Evolutionary conservation across 2,888 invertebrate species (phyloP).

Genomic region (Chalcosyrphus nemorum): DNA sequence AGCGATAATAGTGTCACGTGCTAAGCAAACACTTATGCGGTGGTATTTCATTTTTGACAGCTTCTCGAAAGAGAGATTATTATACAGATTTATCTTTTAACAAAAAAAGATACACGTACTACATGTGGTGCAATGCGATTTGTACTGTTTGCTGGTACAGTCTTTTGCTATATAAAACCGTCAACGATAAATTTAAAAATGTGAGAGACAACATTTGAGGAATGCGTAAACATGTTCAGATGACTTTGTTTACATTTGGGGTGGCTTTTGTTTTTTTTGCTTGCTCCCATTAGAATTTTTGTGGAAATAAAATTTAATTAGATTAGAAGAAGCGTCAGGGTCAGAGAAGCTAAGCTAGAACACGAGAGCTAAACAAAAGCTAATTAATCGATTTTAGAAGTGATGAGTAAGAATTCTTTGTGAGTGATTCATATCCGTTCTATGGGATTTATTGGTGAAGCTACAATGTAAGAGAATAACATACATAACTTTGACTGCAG

Average conservation of each 20-base stretch:
- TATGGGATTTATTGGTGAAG: too few relatives aligned
- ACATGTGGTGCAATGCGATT: slow-evolving; percentile 44
- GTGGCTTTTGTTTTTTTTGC: too few relatives aligned
- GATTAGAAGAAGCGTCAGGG: slow-evolving; percentile 8
- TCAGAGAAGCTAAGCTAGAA: not conserved
- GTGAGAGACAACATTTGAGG: slow-evolving; percentile 2
- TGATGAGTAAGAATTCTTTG: too few relatives aligned
- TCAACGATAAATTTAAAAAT: slow-evolving; percentile 19
- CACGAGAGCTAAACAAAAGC: too few relatives aligned
- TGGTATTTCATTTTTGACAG: slow-evolving; percentile 48
- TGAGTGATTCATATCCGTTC: too few relatives aligned
- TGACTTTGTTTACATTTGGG: slow-evolving; percentile 7
- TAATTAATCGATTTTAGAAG: too few relatives aligned
- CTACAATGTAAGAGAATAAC: too few relatives aligned
- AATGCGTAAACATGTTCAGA: slow-evolving; percentile 24
- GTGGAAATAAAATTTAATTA: not conserved
- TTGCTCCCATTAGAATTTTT: not conserved
- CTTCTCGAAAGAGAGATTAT: slow-evolving; percentile 43
- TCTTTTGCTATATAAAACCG: not conserved
- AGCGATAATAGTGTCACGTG: slow-evolving; percentile 45
- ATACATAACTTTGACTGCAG: too few relatives aligned
- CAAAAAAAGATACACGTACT: not conserved
- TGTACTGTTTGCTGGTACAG: slow-evolving; percentile 26
- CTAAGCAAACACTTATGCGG: slow-evolving; percentile 19
- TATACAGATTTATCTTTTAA: slow-evolving; percentile 13